Evolutionary conservation across 2,113 vertebrate species (phyloP).

Genomic region (Cricetomys ansorgei): DNA sequence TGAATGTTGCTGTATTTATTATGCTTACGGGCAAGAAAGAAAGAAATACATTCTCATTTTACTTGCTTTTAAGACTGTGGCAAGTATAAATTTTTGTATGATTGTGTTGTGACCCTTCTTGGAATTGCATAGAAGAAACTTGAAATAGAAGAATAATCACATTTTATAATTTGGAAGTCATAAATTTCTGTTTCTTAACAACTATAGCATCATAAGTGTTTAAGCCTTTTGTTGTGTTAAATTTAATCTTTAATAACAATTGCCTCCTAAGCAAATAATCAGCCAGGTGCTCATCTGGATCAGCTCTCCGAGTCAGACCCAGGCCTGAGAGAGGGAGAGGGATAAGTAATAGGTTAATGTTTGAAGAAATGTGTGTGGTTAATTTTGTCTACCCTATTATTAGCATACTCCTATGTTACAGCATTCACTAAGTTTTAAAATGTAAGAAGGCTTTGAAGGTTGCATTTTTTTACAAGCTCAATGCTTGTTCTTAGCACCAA

Average conservation of each 20-base stretch:
- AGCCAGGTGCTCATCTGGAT: background rate
- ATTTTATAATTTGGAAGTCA: constrained; percentile 36
- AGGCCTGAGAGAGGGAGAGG: constrained; percentile 8
- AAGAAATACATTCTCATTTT: constrained; percentile 55
- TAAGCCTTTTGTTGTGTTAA: constrained; percentile 8
- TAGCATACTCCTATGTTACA: too few species aligned
- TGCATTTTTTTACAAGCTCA: too few species aligned
- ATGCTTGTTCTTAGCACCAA: background rate
- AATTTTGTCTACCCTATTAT: too few species aligned
- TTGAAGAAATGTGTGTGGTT: constrained; percentile 41
- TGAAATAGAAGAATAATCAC: constrained; percentile 5
- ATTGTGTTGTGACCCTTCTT: constrained; percentile 8
- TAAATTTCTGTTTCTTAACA: constrained; percentile 13
- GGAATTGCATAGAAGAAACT: constrained; percentile 18
- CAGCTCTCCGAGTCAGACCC: constrained; percentile 5
- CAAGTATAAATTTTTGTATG: constrained; percentile 28
- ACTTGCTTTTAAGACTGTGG: constrained; percentile 38
- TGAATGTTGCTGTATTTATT: constrained; percentile 28
- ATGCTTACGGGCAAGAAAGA: background rate
- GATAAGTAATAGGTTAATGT: background rate
- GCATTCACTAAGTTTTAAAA: too few species aligned
- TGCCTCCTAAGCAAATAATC: background rate
- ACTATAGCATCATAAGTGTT: background rate
- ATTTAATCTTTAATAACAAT: constrained; percentile 26
- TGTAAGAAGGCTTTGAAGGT: too few species aligned